Base-by-base conservation (phyloP, 37 sponge, comb jelly and placozoan species). In the Oscarella lobularis region DNA sequence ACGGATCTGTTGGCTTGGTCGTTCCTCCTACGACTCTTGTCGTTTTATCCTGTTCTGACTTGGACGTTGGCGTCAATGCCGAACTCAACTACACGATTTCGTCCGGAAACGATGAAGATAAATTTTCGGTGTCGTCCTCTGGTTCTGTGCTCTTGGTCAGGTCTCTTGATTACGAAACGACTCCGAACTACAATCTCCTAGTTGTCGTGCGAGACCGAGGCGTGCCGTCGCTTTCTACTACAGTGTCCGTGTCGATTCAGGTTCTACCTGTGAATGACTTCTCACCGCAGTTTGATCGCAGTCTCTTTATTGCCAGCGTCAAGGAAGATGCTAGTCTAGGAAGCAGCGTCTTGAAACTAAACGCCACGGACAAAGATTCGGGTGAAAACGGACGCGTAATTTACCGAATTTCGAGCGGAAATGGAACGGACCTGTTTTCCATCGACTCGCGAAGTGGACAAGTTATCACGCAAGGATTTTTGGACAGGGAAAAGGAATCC, bases 251-350 rank as follows among this genome's bases (percentile, higher is more conserved):
- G n/a, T 9, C 14, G 14, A 48, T 89, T 33, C 48, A 73, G 2
- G 77, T 89, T 30, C 37, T 38, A 0, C 85, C 89, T 31, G 75
- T 89, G 34, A 85, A 89, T 66, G 89, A 89, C 41, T 78, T 77
- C 40, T 4, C 73, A 0, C 89, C 89, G 2, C 31, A 30, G 38
- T 89, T 89, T 54, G 31, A 74, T 38, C 31, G 38, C 40, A 9
- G 38, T 2, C 38, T 29, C 34, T 89, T 82, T 66, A 67, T 29
- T 27, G 82, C 85, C 40, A 39, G 31, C 6, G 85, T 71, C 3
- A 29, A 66, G 1, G 89, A 89, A 75, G 75, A 85, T 39, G 73
- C 68, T 75, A 60, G 39, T 31, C 41, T 82, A 55, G 85, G 89
- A 1, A 40, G 39, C 1, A 4, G 20, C 1, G 38, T 84, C 72